These are phyloP conservation scores for Gadus macrocephalus DNA, from an alignment of 2,113 vertebrate species.

Conservation along the genomic window DNA sequence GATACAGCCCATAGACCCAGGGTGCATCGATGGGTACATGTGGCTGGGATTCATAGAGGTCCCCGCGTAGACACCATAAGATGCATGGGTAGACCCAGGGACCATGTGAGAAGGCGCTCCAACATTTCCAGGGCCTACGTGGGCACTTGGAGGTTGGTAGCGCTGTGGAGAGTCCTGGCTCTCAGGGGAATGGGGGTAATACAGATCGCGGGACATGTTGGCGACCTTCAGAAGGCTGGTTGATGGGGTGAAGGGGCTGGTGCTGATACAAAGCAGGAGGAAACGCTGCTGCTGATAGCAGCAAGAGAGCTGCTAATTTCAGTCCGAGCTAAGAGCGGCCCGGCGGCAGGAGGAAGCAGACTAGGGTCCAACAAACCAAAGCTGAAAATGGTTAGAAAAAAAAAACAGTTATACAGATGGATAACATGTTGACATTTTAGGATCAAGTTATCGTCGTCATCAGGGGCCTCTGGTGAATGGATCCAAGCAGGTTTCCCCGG, in stretches of 20 bases:
- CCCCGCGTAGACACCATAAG: conserved; percentile 4
- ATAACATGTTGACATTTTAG: conserved; percentile 15
- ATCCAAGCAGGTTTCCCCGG: no score
- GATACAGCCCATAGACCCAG: conserved; percentile 62
- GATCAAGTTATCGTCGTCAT: conserved; percentile 12
- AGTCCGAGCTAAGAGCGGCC: conserved; percentile 77
- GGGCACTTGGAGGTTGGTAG: neutral
- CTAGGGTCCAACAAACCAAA: conserved; percentile 89
- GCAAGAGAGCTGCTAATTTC: conserved; percentile 73
- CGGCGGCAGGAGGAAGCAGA: conserved; percentile 80
- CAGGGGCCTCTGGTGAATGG: no score
- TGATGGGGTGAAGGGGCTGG: neutral
- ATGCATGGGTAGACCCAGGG: neutral
- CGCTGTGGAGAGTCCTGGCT: neutral
- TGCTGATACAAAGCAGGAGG: neutral
- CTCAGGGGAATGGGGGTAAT: conserved; percentile 79
- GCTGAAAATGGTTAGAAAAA: conserved; percentile 77
- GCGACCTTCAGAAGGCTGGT: conserved; percentile 45
- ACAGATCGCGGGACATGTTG: conserved; percentile 84
- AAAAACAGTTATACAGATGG: conserved; percentile 63
- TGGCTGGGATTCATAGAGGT: conserved; percentile 21
- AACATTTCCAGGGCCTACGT: neutral
- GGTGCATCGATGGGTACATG: neutral
- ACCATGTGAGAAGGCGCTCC: neutral
- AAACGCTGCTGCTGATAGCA: conserved; percentile 16